Evolutionary conservation across 2,888 invertebrate genomes (phyloP).

Genomic region (Xylocampa areola): DNA sequence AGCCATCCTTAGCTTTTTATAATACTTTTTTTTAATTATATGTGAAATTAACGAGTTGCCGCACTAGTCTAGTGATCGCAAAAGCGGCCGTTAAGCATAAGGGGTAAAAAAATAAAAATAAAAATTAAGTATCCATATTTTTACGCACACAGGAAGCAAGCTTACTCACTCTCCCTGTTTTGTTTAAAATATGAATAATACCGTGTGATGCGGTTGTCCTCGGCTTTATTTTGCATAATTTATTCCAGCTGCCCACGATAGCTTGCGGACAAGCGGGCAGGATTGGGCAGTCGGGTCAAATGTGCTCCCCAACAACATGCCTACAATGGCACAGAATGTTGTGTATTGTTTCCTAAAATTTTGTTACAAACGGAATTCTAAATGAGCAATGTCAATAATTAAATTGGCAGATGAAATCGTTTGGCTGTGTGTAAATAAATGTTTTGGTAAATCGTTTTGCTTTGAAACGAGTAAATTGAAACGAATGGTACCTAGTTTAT

Average conservation of each 20-base stretch:
- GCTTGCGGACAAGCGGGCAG: slow-evolving; percentile 41
- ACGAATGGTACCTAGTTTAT: too few species aligned
- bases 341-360: slow-evolving; percentile 23
- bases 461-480: background rate
- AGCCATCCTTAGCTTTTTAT: too few species aligned
- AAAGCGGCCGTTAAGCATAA: too few species aligned
- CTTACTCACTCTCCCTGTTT: background rate
- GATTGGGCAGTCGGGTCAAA: slow-evolving; percentile 22
- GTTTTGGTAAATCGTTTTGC: slow-evolving; percentile 3
- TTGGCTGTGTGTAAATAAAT: background rate
- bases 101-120: too few species aligned
- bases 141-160: background rate
- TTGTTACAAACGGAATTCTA: slow-evolving; percentile 32
- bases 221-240: slow-evolving; percentile 64
- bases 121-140: background rate
- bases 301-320: slow-evolving; percentile 21
- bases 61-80: too few species aligned
- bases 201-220: slow-evolving; percentile 45
- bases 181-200: slow-evolving; percentile 50
- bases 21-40: too few species aligned
- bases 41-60: too few species aligned
- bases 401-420: slow-evolving; percentile 1
- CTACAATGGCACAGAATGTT: slow-evolving; percentile 20
- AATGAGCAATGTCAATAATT: slow-evolving; percentile 28
- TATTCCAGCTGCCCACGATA: slow-evolving; percentile 52